phyloP scores from a whole-genome alignment of 2,113 vertebrate genomes.

The Pseudois nayaur region DNA sequence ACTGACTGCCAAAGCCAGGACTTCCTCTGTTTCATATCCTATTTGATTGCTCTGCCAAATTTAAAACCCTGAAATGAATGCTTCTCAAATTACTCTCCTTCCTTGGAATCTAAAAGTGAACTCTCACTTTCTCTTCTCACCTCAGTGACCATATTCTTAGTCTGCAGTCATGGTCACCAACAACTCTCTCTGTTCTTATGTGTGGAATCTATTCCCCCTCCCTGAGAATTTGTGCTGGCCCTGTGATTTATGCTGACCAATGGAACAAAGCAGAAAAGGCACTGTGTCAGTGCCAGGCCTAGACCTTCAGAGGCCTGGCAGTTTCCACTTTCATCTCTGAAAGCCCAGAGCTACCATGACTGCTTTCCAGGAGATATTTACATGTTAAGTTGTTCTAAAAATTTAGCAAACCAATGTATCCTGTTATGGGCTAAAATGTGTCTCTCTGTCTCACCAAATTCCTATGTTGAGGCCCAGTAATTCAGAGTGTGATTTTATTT shows the following conservation, averaged over 20 bases:
- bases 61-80: neutral
- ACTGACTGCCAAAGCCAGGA: neutral
- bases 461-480: neutral
- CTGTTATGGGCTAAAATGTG: neutral
- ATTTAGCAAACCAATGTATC: neutral
- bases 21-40: neutral
- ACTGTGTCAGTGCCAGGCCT: neutral
- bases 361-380: neutral
- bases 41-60: neutral
- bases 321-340: neutral
- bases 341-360: neutral
- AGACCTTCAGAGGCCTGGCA: neutral
- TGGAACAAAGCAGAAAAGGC: neutral
- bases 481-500: neutral
- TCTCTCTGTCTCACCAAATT: neutral
- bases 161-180: neutral
- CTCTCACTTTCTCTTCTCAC: neutral
- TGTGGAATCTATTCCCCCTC: neutral
- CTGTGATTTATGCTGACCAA: neutral
- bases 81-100: neutral
- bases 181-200: neutral
- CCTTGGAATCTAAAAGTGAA: neutral
- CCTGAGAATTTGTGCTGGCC: neutral
- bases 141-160: neutral
- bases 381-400: neutral